A percentile compares a stretch with the other conserved stretches of the same genome.
phyloP scores from a whole-genome alignment of 2,888 invertebrate species.

The Zaprionus bogoriensis region DNA sequence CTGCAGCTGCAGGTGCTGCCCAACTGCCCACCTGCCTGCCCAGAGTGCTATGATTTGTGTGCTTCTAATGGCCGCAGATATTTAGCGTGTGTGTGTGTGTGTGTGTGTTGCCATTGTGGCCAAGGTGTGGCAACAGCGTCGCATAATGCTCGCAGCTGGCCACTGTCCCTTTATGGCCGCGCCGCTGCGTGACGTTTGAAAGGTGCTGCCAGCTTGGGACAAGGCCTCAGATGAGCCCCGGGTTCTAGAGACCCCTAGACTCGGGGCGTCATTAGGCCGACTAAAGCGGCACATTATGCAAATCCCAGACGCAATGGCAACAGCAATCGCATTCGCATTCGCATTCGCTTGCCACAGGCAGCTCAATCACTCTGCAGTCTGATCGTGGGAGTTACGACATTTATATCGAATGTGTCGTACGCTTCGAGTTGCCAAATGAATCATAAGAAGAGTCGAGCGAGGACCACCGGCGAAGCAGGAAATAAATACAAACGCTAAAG shows the following conservation, averaged over 20 bases:
- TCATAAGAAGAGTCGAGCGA: constrained; percentile 58
- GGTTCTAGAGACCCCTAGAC: too few species aligned
- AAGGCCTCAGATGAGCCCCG: too few species aligned
- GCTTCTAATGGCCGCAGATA: constrained; percentile 60
- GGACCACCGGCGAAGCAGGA: constrained; percentile 77
- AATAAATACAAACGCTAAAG: constrained; percentile 65
- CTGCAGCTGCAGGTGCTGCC: constrained; percentile 53
- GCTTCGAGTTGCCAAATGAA: constrained; percentile 76
- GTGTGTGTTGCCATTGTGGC: background rate
- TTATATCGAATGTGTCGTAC: constrained; percentile 73
- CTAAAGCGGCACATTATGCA: constrained; percentile 59
- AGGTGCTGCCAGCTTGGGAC: constrained; percentile 47
- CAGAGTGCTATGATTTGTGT: constrained; percentile 59
- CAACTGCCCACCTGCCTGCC: background rate
- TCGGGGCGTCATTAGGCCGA: background rate
- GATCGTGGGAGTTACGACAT: constrained; percentile 50
- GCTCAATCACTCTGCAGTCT: constrained; percentile 46
- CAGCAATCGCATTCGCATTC: too few species aligned
- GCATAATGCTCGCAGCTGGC: too few species aligned
- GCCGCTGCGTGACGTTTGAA: constrained; percentile 62
- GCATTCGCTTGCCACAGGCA: constrained; percentile 27
- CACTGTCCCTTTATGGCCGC: constrained; percentile 56
- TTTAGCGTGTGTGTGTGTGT: constrained; percentile 36
- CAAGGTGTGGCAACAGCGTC: constrained; percentile 22
- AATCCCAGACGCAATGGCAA: constrained; percentile 38